Evolutionary conservation across 2,797 vertebrate species (phyloP).

Genomic region (Parauchenoglanis ngamensis): DNA sequence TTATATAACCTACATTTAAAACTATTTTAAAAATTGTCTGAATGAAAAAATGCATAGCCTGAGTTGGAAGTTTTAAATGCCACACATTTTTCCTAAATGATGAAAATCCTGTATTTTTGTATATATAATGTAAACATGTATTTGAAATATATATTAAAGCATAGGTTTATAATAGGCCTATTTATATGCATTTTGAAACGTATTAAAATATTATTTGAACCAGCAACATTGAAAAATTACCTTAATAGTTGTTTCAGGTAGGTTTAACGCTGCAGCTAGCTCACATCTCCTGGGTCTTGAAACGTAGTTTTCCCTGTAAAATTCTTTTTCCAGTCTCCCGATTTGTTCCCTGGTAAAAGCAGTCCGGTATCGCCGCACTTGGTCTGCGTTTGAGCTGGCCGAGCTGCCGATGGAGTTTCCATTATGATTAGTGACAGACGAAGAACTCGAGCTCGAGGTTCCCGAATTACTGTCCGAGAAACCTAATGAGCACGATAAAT

Average conservation of each 20-base stretch:
- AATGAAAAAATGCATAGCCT: background rate
- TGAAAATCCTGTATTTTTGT: no score
- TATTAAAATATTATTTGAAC: background rate
- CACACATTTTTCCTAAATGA: no score
- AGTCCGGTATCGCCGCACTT: constrained; percentile 87
- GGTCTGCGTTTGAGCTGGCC: constrained; percentile 82
- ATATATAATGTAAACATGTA: no score
- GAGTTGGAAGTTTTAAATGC: background rate
- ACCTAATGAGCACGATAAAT: constrained; percentile 69
- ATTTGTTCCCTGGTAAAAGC: constrained; percentile 86
- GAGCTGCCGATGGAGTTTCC: constrained; percentile 82
- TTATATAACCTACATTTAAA: background rate
- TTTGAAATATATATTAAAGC: background rate
- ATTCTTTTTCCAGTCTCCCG: constrained; percentile 83
- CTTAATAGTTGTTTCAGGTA: constrained; percentile 98
- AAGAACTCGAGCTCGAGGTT: constrained; percentile 81
- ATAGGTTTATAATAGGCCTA: background rate
- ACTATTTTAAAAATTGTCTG: background rate
- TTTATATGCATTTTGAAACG: background rate
- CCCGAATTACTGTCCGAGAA: constrained; percentile 88
- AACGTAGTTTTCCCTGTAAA: constrained; percentile 88
- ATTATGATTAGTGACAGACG: constrained; percentile 82
- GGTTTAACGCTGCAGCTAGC: constrained; percentile 92
- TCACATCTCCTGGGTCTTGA: constrained; percentile 96
- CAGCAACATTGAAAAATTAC: constrained; percentile 64